A percentile compares a stretch with the other conserved stretches of the same genome.
Conservation (phyloP, 2,888 invertebrate genomes). For the Hirtodrosophila duncani region DNA sequence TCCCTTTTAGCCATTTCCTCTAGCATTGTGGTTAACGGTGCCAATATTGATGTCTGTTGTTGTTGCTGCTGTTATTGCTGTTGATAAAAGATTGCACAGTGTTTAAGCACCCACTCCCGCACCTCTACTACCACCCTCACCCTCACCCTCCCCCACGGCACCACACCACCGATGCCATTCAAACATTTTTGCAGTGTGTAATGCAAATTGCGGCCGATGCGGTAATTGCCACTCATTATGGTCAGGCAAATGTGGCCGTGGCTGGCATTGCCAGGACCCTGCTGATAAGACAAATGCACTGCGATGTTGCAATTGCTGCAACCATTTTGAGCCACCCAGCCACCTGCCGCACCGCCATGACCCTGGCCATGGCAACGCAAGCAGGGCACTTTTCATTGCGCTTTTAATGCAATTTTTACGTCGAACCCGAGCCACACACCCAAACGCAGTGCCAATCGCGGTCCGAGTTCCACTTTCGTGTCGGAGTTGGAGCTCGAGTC, state of each 20-base stretch:
- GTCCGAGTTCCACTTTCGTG: slow-evolving; percentile 22
- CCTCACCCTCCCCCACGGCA: not conserved
- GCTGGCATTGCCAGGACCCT: slow-evolving; percentile 15
- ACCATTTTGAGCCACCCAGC: not conserved
- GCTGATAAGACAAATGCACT: slow-evolving; percentile 67
- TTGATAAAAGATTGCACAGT: slow-evolving; percentile 64
- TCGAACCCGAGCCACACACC: slow-evolving; percentile 24
- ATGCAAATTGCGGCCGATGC: slow-evolving; percentile 69
- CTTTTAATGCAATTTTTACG: slow-evolving; percentile 69
- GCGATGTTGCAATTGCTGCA: slow-evolving; percentile 8
- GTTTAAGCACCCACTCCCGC: slow-evolving; percentile 38
- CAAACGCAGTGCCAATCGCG: slow-evolving; percentile 29
- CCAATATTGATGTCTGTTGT: slow-evolving; percentile 42
- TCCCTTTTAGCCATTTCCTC: slow-evolving; percentile 4
- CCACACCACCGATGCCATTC: slow-evolving; percentile 21
- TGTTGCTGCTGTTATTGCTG: slow-evolving; percentile 39
- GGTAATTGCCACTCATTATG: slow-evolving; percentile 70
- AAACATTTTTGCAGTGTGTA: slow-evolving; percentile 65
- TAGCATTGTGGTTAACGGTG: slow-evolving; percentile 33
- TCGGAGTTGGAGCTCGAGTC: slow-evolving; percentile 6
- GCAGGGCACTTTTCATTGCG: slow-evolving; percentile 34
- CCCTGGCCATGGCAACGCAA: slow-evolving; percentile 27
- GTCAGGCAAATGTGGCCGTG: slow-evolving; percentile 62
- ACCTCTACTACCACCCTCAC: not conserved
- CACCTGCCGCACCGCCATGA: slow-evolving; percentile 25